Conservation (phyloP, 2,888 invertebrate genomes). For the Aricia artaxerxes region DNA sequence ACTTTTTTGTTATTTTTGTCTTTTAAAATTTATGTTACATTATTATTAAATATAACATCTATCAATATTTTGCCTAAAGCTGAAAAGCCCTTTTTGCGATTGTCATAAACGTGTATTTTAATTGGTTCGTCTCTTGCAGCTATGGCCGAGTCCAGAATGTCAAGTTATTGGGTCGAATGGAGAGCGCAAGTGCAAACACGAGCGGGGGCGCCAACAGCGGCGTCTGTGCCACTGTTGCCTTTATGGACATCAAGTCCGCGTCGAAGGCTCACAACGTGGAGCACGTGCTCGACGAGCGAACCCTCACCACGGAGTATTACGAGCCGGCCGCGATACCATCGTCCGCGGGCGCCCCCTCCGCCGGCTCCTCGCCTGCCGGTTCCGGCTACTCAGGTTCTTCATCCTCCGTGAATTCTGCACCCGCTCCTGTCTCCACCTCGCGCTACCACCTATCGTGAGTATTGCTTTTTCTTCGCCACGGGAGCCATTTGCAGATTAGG, state of each 20-base stretch:
- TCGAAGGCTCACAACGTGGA: constrained; percentile 95
- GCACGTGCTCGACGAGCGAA: constrained; percentile 92
- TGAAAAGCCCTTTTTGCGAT: neutral
- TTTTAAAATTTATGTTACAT: neutral
- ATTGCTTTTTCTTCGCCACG: constrained; percentile 46
- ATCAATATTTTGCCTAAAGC: neutral
- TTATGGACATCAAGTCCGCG: constrained; percentile 98
- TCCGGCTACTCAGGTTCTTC: constrained; percentile 83
- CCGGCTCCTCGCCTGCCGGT: constrained; percentile 78
- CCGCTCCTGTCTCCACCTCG: constrained; percentile 62
- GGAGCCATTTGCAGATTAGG: constrained; percentile 47
- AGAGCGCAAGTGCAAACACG: constrained; percentile 76
- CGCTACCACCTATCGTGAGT: constrained; percentile 77
- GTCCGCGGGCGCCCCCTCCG: constrained; percentile 78
- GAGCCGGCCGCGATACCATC: constrained; percentile 89
- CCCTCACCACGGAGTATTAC: constrained; percentile 94
- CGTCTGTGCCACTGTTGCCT: constrained; percentile 94
- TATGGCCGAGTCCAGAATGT: constrained; percentile 99
- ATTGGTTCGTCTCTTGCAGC: constrained; percentile 80
- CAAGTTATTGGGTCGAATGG: constrained; percentile 89
- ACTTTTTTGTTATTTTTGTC: neutral
- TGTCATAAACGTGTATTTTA: constrained; percentile 14
- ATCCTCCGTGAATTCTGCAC: constrained; percentile 79
- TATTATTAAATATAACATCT: too few species aligned
- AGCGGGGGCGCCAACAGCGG: constrained; percentile 81